Percentiles rank a stretch among this genome's conserved stretches.
Evolutionary conservation across 2,797 vertebrate species (phyloP).

Genomic region (Siniperca scherzeri): DNA sequence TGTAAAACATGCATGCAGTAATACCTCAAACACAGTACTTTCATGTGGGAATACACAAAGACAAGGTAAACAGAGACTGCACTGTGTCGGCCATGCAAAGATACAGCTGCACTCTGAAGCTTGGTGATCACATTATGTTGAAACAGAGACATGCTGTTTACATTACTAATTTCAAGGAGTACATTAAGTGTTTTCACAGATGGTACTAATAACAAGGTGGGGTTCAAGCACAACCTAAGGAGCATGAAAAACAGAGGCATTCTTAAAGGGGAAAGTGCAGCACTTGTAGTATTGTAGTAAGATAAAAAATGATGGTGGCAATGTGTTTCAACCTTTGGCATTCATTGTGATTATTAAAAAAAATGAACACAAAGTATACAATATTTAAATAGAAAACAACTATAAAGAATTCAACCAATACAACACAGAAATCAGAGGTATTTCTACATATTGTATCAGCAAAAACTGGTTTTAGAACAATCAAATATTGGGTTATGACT

Average conservation of each 20-base stretch:
- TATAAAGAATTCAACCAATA: too few species aligned
- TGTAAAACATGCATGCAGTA: neutral
- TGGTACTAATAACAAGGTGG: constrained; percentile 5
- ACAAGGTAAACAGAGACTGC: neutral
- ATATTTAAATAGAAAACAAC: neutral
- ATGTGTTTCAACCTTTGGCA: neutral
- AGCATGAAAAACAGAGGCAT: neutral
- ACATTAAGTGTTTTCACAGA: constrained; percentile 9
- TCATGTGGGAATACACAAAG: neutral
- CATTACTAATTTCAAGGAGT: constrained; percentile 4
- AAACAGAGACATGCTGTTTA: neutral
- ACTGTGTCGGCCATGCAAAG: constrained; percentile 3
- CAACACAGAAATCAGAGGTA: neutral
- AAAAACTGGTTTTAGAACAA: neutral
- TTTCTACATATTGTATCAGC: constrained; percentile 6
- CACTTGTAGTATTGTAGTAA: neutral
- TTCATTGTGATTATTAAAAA: neutral
- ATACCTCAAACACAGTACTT: neutral
- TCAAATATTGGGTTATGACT: constrained; percentile 2
- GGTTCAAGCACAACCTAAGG: neutral
- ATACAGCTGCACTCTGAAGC: neutral
- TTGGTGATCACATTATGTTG: constrained; percentile 2
- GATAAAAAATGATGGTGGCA: neutral
- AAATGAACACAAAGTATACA: neutral
- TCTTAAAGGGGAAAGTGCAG: neutral